Evolutionary conservation across 2,888 invertebrate species (phyloP), one percentile per base, ranked within the genome.

Genomic region (Agrotis exclamationis): DNA sequence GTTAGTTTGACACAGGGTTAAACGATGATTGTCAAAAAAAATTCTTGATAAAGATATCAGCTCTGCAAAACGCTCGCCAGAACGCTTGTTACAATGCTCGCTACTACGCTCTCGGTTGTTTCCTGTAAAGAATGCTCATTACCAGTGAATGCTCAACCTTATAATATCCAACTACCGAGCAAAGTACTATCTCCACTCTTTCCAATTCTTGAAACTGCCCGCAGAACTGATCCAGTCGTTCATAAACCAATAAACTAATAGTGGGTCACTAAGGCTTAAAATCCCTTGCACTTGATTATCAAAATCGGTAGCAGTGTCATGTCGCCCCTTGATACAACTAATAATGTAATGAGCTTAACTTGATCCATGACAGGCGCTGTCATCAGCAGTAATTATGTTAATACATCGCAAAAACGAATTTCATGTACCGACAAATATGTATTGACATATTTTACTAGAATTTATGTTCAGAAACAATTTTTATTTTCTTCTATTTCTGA

Each of bases 351-450:
- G 16, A 48, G 7, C 51, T n/a, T 45, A 63, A 50, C 45, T 50
- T 72, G n/a, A 63, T 50, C 56, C 33, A 72, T 63, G 22, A 50
- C 71, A 50, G 22, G 16, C 14, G 13, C 28, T 45, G 50, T 14
- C 73, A 50, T 0, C 0, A 33, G 2, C 63, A 6, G 16, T 16
- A 20, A 50, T 3, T 33, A 24, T 56, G 28, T 50, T 63, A 50
- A 28, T 9, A 7, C 16, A 6, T n/a, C 1, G 22, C 16, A 28
- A 28, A 70, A 47, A 47, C 60, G 6, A 33, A 11, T 56, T 33
- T 33, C n/a, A 33, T 56, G n/a, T 56, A 14, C 6, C 33, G 33
- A 56, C 11, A 33, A 33, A 33, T 56, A 56, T 39, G 7, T 28
- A 28, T 16, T 28, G 54, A 56, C n/a, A 33, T 18, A 56, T 28